Evolutionary conservation across 64 coral and sea anemone genomes (phyloP), one percentile per base, ranked within the genome.

Genomic region (Dendronephthya gigantea): DNA sequence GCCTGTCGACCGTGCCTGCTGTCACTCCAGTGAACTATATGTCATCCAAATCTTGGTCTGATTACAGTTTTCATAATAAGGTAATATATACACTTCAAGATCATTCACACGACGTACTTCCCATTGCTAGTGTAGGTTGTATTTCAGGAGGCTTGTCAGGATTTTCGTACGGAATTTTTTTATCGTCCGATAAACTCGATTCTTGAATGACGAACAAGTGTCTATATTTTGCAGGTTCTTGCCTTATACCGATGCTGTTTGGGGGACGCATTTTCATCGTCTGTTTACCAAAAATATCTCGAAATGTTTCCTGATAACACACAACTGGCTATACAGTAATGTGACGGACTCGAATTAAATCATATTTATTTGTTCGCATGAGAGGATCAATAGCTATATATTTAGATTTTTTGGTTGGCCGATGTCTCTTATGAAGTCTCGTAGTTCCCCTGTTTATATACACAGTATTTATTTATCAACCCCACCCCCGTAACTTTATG

Each of bases 61-160:
- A 98, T 58, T 93, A 93, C 58, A 93, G 87, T 40, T 93, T 98
- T 90, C 85, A 98, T 22, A 98, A 98, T 81, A 82, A 98, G 92
- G 95, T 98, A 31, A 49, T 1, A n/a, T n/a, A n/a, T n/a, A n/a
- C n/a, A n/a, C n/a, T n/a, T n/a, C 50, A 52, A 52, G 8, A 0
- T 52, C 50, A 52, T n/a, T n/a, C n/a, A n/a, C n/a, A n/a, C n/a
- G n/a, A n/a, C n/a, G n/a, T n/a, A n/a, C n/a, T n/a, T n/a, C n/a
- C n/a, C n/a, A n/a, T n/a, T n/a, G n/a, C n/a, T n/a, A n/a, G n/a
- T n/a, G n/a, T n/a, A n/a, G n/a, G n/a, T n/a, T n/a, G n/a, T n/a
- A n/a, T n/a, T n/a, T n/a, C n/a, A n/a, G n/a, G n/a, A n/a, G n/a
- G n/a, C n/a, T n/a, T n/a, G n/a, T n/a, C n/a, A n/a, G n/a, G n/a